Evolutionary conservation across 2,797 vertebrate genomes (phyloP).

Genomic region (Sebastes diploproa): DNA sequence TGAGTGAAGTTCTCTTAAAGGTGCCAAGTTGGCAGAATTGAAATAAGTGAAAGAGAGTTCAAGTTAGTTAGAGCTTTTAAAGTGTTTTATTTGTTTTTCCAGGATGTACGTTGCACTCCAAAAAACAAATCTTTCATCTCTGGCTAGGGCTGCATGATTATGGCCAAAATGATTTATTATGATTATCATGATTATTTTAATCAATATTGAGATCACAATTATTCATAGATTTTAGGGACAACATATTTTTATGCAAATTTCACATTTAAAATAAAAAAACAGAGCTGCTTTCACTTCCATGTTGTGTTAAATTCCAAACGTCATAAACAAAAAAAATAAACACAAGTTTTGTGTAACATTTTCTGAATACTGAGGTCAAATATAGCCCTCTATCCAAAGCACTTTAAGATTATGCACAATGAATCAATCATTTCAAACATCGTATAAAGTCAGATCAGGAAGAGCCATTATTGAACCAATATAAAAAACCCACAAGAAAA

Average conservation of each 20-base stretch:
- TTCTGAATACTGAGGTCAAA: not conserved
- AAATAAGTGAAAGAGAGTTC: not conserved
- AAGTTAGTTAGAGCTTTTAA: not conserved
- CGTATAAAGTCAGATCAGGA: not conserved
- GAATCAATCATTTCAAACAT: not conserved
- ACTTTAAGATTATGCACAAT: not conserved
- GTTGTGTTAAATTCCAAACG: too few species aligned
- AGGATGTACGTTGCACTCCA: not conserved
- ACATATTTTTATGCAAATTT: too few species aligned
- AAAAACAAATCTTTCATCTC: not conserved
- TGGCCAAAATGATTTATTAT: too few species aligned
- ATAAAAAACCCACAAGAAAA: not conserved
- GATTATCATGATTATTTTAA: too few species aligned
- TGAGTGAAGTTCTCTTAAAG: constrained; percentile 10
- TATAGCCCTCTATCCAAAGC: not conserved
- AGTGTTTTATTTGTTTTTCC: not conserved
- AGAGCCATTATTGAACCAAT: not conserved
- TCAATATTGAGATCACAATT: too few species aligned
- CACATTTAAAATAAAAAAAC: too few species aligned
- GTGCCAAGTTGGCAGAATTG: not conserved
- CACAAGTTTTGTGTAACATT: not conserved
- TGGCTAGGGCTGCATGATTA: too few species aligned
- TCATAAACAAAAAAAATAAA: not conserved
- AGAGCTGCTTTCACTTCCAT: too few species aligned
- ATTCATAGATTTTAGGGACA: too few species aligned